A percentile compares a stretch with the other conserved stretches of the same genome.
These are phyloP conservation scores for Meloidogyne floridensis DNA, from an alignment of 1,140 invertebrate genomes.

Conservation along the genomic window DNA sequence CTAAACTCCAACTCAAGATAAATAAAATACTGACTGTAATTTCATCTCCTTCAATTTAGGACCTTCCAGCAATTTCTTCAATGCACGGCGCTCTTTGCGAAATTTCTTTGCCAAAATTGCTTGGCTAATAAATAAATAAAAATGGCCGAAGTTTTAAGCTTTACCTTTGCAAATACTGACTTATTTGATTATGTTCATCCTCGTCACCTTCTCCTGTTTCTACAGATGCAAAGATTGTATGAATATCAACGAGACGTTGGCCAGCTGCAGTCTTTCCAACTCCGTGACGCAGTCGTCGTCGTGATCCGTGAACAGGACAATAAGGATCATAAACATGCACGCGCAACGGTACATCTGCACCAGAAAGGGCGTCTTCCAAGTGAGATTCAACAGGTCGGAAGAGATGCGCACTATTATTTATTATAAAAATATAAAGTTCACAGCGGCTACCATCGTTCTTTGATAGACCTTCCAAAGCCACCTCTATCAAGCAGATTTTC, in stretches of 20 bases:
- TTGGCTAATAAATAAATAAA: slow-evolving; percentile 48
- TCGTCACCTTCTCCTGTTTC: slow-evolving; percentile 41
- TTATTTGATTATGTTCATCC: slow-evolving; percentile 48
- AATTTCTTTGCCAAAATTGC: slow-evolving; percentile 59
- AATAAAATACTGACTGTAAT: not conserved
- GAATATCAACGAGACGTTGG: slow-evolving; percentile 56
- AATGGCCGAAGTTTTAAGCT: not conserved
- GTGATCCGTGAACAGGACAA: slow-evolving; percentile 60
- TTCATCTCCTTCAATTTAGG: slow-evolving; percentile 49
- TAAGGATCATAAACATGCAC: slow-evolving; percentile 61
- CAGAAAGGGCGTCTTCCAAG: slow-evolving; percentile 37
- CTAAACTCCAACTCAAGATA: not conserved
- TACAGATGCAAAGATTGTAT: slow-evolving; percentile 52
- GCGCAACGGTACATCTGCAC: not conserved
- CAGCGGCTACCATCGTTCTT: slow-evolving; percentile 47
- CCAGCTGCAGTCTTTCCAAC: not conserved
- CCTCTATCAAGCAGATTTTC: slow-evolving; percentile 16
- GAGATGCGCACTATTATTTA: slow-evolving; percentile 53
- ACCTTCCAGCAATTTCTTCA: slow-evolving; percentile 37
- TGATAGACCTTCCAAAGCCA: not conserved
- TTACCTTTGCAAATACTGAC: slow-evolving; percentile 45
- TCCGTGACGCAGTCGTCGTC: slow-evolving; percentile 35
- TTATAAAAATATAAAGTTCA: slow-evolving; percentile 19
- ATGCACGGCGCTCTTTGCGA: slow-evolving; percentile 57
- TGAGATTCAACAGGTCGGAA: slow-evolving; percentile 50